Evolutionary conservation across 2,888 invertebrate genomes (phyloP).

Genomic region (Brachyptera putata): DNA sequence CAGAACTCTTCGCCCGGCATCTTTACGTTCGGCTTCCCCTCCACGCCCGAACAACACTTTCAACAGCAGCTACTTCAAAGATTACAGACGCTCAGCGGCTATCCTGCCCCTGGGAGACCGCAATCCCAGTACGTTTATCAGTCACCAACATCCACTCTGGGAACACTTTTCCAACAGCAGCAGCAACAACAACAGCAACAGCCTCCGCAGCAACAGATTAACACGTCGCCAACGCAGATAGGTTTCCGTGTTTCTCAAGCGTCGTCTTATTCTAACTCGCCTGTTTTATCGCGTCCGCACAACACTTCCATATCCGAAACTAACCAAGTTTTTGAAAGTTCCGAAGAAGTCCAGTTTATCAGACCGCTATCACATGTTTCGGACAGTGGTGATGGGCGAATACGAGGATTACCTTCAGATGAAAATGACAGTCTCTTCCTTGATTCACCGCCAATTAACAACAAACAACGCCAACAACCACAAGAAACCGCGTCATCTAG

Average conservation of each 20-base stretch:
- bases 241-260: conserved; percentile 40
- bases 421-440: conserved; percentile 18
- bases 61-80: conserved; percentile 52
- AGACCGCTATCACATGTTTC: conserved; percentile 55
- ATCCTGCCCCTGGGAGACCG: conserved; percentile 36
- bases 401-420: conserved; percentile 56
- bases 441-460: conserved; percentile 34
- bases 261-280: conserved; percentile 43
- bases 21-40: conserved; percentile 36
- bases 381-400: conserved; percentile 35
- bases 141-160: conserved; percentile 40
- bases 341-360: conserved; percentile 52
- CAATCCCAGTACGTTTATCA: conserved; percentile 33
- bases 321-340: conserved; percentile 40
- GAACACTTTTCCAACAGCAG: conserved; percentile 28
- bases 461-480: conserved; percentile 37
- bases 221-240: conserved; percentile 28
- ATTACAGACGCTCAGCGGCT: conserved; percentile 49
- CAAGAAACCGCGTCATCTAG: conserved; percentile 32
- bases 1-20: conserved; percentile 29
- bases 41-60: conserved; percentile 43
- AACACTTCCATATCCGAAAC: conserved; percentile 38
- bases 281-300: conserved; percentile 40
- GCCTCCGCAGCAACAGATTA: conserved; percentile 43
- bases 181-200: conserved; percentile 47